phyloP scores from a whole-genome alignment of 2,888 invertebrate species.

The Gortyna flavago region DNA sequence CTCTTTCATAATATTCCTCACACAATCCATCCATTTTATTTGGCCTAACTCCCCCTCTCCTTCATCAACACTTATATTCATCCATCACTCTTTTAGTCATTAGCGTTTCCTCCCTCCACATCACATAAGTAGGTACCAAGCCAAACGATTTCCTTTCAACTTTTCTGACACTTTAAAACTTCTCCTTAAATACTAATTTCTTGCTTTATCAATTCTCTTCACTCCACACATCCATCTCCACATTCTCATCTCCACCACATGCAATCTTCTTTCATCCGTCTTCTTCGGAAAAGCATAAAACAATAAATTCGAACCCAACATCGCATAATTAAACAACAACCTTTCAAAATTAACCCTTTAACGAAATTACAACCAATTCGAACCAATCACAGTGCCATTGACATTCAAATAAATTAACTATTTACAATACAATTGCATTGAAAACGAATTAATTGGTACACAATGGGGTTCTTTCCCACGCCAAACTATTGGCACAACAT shows the following conservation, averaged over 20 bases:
- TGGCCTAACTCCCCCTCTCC: neutral
- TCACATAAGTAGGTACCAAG: neutral
- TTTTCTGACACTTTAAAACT: neutral
- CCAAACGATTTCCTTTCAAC: neutral
- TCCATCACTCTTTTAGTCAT: neutral
- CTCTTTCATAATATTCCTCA: too few species aligned
- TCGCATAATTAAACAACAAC: neutral
- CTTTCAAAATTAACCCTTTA: slow-evolving; percentile 8
- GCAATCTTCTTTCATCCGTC: neutral
- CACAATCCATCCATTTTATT: too few species aligned
- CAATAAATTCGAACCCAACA: neutral
- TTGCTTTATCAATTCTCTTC: neutral
- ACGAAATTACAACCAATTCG: slow-evolving; percentile 23
- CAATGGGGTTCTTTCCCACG: slow-evolving; percentile 61
- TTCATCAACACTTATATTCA: neutral
- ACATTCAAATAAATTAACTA: slow-evolving; percentile 53
- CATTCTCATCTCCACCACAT: neutral
- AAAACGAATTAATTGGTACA: slow-evolving; percentile 60
- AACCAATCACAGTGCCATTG: slow-evolving; percentile 52
- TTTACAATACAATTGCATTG: slow-evolving; percentile 51
- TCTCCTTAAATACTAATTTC: too few species aligned
- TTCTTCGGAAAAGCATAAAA: neutral
- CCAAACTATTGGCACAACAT: slow-evolving; percentile 51
- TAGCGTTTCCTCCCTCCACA: neutral
- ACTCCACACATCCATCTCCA: neutral